Evolutionary conservation across 2,113 vertebrate species (phyloP).

Genomic region (Erpornis zantholeuca): DNA sequence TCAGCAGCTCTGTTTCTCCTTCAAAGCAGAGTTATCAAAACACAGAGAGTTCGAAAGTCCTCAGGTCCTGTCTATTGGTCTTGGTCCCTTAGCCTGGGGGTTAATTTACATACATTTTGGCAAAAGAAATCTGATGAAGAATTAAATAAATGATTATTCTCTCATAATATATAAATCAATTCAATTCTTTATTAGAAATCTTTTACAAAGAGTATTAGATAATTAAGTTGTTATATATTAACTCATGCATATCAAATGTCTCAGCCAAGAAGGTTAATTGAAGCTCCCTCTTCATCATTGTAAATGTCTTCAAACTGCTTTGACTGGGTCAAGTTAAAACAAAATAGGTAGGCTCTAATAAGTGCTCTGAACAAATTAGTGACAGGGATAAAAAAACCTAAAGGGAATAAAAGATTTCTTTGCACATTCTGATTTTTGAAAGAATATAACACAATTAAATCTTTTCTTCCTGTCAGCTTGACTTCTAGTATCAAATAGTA

Average conservation of each 20-base stretch:
- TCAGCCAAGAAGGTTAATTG: constrained; percentile 76
- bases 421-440: constrained; percentile 40
- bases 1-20: not conserved
- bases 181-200: constrained; percentile 77
- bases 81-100: not conserved
- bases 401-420: constrained; percentile 30
- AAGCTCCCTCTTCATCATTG: constrained; percentile 66
- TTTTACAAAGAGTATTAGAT: constrained; percentile 73
- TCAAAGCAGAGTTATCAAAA: not conserved
- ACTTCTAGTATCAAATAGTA: not conserved
- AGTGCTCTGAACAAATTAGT: constrained; percentile 63
- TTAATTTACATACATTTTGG: constrained; percentile 59
- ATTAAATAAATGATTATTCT: constrained; percentile 70
- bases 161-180: constrained; percentile 74
- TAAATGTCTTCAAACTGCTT: constrained; percentile 73
- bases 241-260: constrained; percentile 76
- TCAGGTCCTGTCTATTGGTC: not conserved
- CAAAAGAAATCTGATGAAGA: constrained; percentile 67
- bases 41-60: not conserved
- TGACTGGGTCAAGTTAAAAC: constrained; percentile 72
- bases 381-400: not conserved
- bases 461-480: not conserved
- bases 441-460: not conserved
- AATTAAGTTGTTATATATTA: constrained; percentile 75
- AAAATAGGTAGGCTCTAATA: constrained; percentile 70